Base-by-base conservation (phyloP, 2,797 vertebrate species). In the Anabacerthia variegaticeps region DNA sequence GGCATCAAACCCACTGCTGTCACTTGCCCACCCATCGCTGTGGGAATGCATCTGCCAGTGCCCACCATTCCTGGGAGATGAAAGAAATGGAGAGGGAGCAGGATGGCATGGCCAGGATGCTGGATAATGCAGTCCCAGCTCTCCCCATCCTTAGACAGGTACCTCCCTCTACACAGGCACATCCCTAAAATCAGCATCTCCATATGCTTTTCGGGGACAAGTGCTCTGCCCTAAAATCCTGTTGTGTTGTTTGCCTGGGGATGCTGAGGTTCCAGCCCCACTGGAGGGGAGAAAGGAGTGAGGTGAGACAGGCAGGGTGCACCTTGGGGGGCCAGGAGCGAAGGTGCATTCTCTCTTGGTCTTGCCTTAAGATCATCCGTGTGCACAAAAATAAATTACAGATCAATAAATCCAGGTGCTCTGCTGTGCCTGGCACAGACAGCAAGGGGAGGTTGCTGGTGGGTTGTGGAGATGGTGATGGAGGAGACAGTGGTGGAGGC, bases 11-110 rank as follows among this genome's bases (percentile, higher is more conserved):
- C 32, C 23, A 1, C 65, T 90, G 34, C 54, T 95, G 72, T 82
- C 80, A 44, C 55, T 84, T 96, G 69, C 71, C 65, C 0, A 0
- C 68, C 52, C 3, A 3, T 88, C 63, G 9, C 89, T 85, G 77
- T 74, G 73, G 78, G 81, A 86, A 49, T 83, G 91, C 3, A 37
- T 52, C 91, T 96, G 81, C 77, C 79, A 80, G 81, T 68, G 51
- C 52, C 43, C 37, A 26, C n/a, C 0, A 0, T 44, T 81, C 65
- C 77, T 68, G 28, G 72, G 39, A 76, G 82, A 15, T 37, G 49
- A 83, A 52, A 44, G 78, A 87, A 76, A 65, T 0, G 0, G 54
- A 72, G 30, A 13, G 18, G 32, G 61, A 78, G 18, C 12, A 23
- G 63, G 62, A 39, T 84, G 54, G 55, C 41, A 9, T 4, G 46